Percentiles rank a stretch among this genome's conserved stretches.
phyloP scores from a whole-genome alignment of 2,888 invertebrate species.

The Anaspis maculata region DNA sequence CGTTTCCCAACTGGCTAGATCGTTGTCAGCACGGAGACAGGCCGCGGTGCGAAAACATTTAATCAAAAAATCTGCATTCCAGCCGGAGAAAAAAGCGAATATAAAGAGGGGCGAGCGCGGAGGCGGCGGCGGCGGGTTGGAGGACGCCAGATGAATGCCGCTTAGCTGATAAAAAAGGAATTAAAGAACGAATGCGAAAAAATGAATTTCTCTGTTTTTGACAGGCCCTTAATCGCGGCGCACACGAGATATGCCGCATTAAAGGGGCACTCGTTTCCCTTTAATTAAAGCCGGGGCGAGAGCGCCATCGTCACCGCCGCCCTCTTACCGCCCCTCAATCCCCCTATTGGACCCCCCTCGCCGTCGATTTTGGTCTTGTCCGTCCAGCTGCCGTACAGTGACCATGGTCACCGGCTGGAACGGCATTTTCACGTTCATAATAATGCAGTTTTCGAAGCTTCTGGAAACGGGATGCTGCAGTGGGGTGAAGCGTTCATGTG shows the following conservation, averaged over 20 bases:
- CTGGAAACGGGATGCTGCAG: too few relatives aligned
- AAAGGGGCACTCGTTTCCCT: slow-evolving; percentile 41
- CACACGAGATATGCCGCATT: slow-evolving; percentile 39
- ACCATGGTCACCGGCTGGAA: too few relatives aligned
- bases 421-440: too few relatives aligned
- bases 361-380: too few relatives aligned
- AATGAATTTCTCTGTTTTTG: slow-evolving; percentile 47
- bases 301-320: too few relatives aligned
- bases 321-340: slow-evolving; percentile 2
- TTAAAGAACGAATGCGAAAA: slow-evolving; percentile 45
- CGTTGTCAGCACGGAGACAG: too few relatives aligned
- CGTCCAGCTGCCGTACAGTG: too few relatives aligned
- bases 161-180: slow-evolving; percentile 45
- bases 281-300: slow-evolving; percentile 35
- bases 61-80: slow-evolving; percentile 29
- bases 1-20: too few relatives aligned
- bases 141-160: slow-evolving; percentile 40
- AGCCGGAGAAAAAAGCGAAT: slow-evolving; percentile 16
- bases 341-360: neutral
- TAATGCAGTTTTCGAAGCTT: too few relatives aligned
- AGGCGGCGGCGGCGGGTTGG: slow-evolving; percentile 14
- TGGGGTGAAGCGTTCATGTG: too few relatives aligned
- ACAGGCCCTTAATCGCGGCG: slow-evolving; percentile 45
- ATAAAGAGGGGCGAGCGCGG: too few relatives aligned
- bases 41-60: slow-evolving; percentile 24